Evolutionary conservation across 1,140 invertebrate species (phyloP), one percentile per base, ranked within the genome.

Genomic region (Sarcophaga bullata): DNA sequence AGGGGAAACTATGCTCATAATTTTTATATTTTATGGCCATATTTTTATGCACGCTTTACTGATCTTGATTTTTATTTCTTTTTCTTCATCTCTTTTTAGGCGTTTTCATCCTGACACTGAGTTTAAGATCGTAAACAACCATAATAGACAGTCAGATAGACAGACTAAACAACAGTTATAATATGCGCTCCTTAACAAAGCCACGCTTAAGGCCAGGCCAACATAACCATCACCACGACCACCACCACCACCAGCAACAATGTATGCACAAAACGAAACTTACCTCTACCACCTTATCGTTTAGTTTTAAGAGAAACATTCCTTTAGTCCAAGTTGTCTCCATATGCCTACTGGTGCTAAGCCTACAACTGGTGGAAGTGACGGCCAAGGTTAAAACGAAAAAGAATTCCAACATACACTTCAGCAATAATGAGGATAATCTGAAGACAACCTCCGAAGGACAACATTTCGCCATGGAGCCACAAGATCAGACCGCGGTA

Each of bases 391-490:
- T 78, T 50, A 78, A 78, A 50, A 78, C 75, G 75, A 78, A 78
- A 78, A 78, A 78, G 75, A 78, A 78, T 78, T 78, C 75, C 48
- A 78, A 78, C 25, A 78, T 78, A 11, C 75, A 78, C 11, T 78
- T 46, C 9, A 78, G 48, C n/a, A 78, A 78, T 50, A 78, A 78
- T 50, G 75, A 78, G 17, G 75, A 78, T 78, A 78, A 78, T 78
- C 49, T 78, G 17, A 78, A 78, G 25, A 19, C 75, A 9, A 49
- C 75, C 48, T 25, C 75, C 3, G 75, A 78, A 9, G 75, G 75
- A 15, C 94, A 95, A 85, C 92, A 93, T 86, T 96, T 96, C 88
- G 95, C 95, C 52, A 96, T 95, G 93, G 94, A 96, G 87, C 95
- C 95, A 1, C 95, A 96, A 88, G 95, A 97, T 89, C 94, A 94